These are phyloP conservation scores for Pyrocephalus nanus DNA, from an alignment of 2,797 vertebrate species.

Conservation along the genomic window DNA sequence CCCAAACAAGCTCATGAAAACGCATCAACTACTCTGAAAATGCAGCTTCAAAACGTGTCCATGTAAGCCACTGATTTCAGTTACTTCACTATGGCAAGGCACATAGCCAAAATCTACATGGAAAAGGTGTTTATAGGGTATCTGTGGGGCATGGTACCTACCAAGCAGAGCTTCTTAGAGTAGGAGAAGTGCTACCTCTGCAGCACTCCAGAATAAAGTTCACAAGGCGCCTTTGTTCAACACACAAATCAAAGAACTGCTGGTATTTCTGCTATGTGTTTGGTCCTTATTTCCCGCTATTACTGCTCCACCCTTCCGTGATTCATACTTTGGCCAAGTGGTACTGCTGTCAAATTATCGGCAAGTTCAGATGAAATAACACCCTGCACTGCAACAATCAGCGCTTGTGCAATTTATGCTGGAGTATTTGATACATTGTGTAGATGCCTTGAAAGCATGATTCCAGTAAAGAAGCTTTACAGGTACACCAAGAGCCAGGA, in stretches of 20 bases:
- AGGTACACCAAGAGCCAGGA: neutral
- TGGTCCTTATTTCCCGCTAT: neutral
- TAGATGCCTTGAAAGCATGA: neutral
- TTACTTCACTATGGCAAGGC: neutral
- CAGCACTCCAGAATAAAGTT: neutral
- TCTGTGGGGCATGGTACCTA: neutral
- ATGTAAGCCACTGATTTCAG: neutral
- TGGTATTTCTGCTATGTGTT: neutral
- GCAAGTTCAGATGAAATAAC: neutral
- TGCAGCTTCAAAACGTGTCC: rapidly evolving
- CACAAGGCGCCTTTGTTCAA: neutral
- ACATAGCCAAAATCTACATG: neutral
- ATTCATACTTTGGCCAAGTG: neutral
- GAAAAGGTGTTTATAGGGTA: neutral
- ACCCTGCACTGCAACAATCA: neutral
- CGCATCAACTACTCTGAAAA: neutral
- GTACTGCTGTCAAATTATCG: neutral
- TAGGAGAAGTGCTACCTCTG: neutral
- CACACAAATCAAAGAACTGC: neutral
- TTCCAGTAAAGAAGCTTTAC: neutral
- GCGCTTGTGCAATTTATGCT: rapidly evolving
- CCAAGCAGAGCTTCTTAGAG: neutral
- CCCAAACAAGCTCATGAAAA: neutral
- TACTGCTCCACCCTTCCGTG: neutral
- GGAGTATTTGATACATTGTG: neutral